A percentile compares a stretch with the other conserved stretches of the same genome.
These are phyloP conservation scores for Cryptoprocta ferox DNA, from an alignment of 2,797 vertebrate genomes.

Conservation along the genomic window DNA sequence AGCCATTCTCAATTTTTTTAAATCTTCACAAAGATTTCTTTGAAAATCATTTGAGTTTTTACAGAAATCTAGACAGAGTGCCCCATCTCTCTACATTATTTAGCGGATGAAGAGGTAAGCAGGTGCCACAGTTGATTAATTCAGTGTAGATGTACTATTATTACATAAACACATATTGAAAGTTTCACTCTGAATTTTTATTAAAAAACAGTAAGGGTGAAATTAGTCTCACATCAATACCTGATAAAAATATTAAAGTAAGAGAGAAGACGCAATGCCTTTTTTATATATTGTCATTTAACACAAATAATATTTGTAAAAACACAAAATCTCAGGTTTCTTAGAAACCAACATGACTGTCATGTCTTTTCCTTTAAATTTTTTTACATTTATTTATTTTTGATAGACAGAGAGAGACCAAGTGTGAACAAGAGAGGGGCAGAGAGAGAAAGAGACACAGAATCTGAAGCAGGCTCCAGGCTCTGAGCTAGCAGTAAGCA, in stretches of 20 bases:
- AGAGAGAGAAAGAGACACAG: no score
- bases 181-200: neutral
- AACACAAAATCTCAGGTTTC: neutral
- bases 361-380: neutral
- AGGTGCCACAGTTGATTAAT: neutral
- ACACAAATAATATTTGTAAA: neutral
- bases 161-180: neutral
- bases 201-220: neutral
- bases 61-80: neutral
- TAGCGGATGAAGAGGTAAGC: neutral
- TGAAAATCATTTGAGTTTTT: neutral
- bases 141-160: neutral
- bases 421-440: no score
- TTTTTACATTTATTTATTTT: no score
- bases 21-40: neutral
- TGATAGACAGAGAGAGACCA: no score
- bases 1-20: neutral
- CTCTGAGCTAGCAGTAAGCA: no score
- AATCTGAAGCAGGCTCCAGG: no score
- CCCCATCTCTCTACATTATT: neutral
- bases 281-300: neutral
- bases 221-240: neutral
- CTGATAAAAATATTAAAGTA: neutral
- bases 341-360: neutral
- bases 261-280: neutral